phyloP scores from a whole-genome alignment of 1,140 invertebrate genomes.

The Berghia stephanieae region DNA sequence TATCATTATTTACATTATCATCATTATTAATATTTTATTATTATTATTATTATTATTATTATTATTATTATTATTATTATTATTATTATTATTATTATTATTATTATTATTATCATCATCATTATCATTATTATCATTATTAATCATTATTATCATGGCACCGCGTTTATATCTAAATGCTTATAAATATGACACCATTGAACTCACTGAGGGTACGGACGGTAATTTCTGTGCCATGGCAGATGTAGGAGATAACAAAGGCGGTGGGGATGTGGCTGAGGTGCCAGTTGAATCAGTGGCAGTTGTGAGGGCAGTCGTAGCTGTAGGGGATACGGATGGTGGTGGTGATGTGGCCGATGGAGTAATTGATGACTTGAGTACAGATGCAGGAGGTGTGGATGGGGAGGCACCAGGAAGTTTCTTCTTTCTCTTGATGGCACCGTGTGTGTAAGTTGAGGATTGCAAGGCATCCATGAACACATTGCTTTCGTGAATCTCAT shows the following conservation, averaged over 20 bases:
- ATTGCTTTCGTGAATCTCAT: conserved; percentile 82
- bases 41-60: too few relatives aligned
- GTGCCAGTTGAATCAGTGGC: not conserved
- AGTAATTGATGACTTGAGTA: conserved; percentile 47
- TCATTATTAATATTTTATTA: too few relatives aligned
- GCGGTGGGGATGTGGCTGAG: conserved; percentile 17
- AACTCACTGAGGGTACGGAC: conserved; percentile 61
- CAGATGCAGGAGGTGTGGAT: not conserved
- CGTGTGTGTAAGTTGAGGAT: conserved; percentile 36
- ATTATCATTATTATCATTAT: too few relatives aligned
- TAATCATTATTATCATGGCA: too few relatives aligned
- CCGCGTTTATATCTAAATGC: too few relatives aligned
- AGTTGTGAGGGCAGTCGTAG: conserved; percentile 30
- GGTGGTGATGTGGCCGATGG: conserved; percentile 40
- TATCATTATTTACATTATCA: too few relatives aligned
- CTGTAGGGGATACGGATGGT: conserved; percentile 28
- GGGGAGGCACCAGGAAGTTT: conserved; percentile 73
- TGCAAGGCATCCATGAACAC: conserved; percentile 90
- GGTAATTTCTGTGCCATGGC: conserved; percentile 53
- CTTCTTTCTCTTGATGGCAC: conserved; percentile 69
- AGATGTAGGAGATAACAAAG: conserved; percentile 48
- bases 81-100: too few relatives aligned
- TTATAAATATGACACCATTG: too few relatives aligned
- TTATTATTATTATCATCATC: too few relatives aligned
- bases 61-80: too few relatives aligned